phyloP scores from a whole-genome alignment of 2,113 vertebrate species.

The Alectura lathami region DNA sequence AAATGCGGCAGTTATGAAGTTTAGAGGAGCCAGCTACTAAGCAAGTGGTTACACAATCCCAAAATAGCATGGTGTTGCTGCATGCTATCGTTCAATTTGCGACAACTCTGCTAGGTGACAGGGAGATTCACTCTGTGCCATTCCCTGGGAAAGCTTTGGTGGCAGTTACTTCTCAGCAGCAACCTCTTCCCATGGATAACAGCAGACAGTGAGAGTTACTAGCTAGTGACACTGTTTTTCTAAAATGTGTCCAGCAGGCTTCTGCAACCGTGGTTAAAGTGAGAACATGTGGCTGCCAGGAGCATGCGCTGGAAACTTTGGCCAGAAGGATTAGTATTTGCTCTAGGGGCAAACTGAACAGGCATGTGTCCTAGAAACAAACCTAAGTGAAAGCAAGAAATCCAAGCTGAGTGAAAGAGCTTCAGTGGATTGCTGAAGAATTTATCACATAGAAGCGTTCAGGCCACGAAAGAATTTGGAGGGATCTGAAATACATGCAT shows the following conservation, averaged over 20 bases:
- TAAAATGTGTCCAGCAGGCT: not conserved
- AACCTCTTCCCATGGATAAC: not conserved
- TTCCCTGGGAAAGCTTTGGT: not conserved
- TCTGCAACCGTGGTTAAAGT: not conserved
- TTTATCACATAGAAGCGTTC: not conserved
- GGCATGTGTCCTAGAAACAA: not conserved
- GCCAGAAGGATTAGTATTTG: not conserved
- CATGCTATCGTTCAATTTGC: not conserved
- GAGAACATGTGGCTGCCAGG: not conserved
- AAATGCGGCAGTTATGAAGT: not conserved
- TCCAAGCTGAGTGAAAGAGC: not conserved
- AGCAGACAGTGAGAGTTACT: not conserved
- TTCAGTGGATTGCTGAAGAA: not conserved
- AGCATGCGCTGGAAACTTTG: not conserved
- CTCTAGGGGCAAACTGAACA: no score
- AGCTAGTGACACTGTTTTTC: not conserved
- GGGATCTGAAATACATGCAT: not conserved
- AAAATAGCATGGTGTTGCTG: rapidly evolving
- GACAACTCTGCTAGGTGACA: not conserved
- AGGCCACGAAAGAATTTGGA: not conserved
- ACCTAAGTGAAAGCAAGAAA: not conserved
- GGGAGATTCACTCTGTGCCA: not conserved
- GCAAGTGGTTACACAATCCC: not conserved
- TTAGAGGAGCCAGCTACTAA: not conserved
- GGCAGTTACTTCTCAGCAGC: not conserved